Percentiles rank a stretch among this genome's conserved stretches.
These are phyloP conservation scores for Podiceps cristatus DNA, from an alignment of 2,113 vertebrate species.

Conservation along the genomic window DNA sequence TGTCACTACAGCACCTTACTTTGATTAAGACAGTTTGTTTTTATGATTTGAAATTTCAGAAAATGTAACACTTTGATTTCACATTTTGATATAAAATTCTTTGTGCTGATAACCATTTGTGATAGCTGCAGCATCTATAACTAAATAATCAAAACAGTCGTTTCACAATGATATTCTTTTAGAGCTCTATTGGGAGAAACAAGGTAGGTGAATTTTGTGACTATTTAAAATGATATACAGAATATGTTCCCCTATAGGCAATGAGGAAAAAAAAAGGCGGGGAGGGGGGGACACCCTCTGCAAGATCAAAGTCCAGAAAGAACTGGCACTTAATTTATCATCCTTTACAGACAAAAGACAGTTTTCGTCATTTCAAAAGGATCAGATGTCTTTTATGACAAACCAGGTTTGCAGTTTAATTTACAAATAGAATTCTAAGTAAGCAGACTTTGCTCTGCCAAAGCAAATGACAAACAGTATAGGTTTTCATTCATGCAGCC, in stretches of 20 bases:
- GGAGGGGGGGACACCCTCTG: neutral
- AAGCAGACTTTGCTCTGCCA: constrained; percentile 79
- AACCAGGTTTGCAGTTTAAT: constrained; percentile 91
- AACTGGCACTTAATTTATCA: constrained; percentile 94
- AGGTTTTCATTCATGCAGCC: constrained; percentile 75
- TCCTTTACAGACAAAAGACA: constrained; percentile 91
- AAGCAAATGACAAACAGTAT: constrained; percentile 78
- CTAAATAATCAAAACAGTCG: constrained; percentile 16
- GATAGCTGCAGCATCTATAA: neutral
- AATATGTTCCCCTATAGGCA: constrained; percentile 85
- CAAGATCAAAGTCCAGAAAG: constrained; percentile 91
- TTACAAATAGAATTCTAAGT: constrained; percentile 89
- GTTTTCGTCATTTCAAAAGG: constrained; percentile 91
- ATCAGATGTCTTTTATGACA: constrained; percentile 89
- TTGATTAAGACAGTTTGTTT: neutral
- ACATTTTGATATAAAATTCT: neutral
- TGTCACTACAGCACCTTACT: neutral
- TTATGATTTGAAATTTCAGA: neutral
- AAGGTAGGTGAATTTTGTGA: constrained; percentile 59
- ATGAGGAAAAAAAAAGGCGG: neutral
- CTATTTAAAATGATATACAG: constrained; percentile 85
- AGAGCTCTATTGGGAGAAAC: neutral
- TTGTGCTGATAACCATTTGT: constrained; percentile 19
- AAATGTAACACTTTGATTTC: constrained; percentile 18
- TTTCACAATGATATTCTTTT: neutral